phyloP scores from a whole-genome alignment of 1,140 invertebrate genomes.

The Ladona fulva region DNA sequence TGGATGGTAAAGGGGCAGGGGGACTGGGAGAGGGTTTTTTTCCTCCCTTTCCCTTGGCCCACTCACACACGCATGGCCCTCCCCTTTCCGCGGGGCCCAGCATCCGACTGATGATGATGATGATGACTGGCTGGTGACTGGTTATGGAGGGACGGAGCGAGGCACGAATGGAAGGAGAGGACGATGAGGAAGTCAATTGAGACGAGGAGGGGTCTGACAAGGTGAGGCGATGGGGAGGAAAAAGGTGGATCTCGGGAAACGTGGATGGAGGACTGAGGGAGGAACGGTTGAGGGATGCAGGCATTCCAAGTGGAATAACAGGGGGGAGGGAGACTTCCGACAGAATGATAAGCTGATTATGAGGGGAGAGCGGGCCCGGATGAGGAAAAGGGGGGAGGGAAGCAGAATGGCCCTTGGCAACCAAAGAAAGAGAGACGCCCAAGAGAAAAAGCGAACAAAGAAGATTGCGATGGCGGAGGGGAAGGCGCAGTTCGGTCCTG shows the following conservation, averaged over 20 bases:
- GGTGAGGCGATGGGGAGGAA: neutral
- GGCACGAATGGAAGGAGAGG: neutral
- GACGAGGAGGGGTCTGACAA: neutral
- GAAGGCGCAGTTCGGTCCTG: neutral
- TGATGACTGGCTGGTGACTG: neutral
- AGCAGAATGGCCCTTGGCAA: neutral
- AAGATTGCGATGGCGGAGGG: neutral
- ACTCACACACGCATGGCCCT: too few relatives aligned
- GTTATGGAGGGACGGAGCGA: neutral
- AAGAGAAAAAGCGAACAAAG: neutral
- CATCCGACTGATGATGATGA: neutral
- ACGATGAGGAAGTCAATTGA: neutral
- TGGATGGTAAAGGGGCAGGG: neutral
- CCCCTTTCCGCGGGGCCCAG: too few relatives aligned
- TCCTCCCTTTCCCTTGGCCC: too few relatives aligned
- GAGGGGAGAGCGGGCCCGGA: neutral
- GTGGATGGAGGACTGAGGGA: neutral
- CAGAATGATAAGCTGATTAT: neutral
- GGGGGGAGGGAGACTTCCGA: neutral
- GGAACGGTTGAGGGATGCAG: neutral
- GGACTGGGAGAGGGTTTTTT: neutral
- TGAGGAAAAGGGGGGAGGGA: neutral
- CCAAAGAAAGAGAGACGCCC: neutral
- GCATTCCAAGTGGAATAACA: neutral
- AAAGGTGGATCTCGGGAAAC: neutral